Percentiles rank a stretch among this genome's conserved stretches.
phyloP scores from a whole-genome alignment of 2,113 vertebrate species.

The Dinomys branickii region DNA sequence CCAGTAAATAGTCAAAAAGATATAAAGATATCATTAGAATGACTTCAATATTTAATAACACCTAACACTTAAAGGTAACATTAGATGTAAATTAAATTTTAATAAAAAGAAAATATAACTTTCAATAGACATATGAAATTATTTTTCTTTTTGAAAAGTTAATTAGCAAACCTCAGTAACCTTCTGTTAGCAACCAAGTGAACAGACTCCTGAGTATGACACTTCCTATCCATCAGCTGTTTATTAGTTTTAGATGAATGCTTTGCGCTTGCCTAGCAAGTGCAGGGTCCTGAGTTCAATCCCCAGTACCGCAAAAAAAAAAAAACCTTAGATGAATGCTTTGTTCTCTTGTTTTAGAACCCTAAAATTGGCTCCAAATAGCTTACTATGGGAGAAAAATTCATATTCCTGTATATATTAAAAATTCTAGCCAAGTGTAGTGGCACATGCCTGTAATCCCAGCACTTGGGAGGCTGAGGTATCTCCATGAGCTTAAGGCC shows the following conservation, averaged over 20 bases:
- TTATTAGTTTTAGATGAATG: constrained; percentile 4
- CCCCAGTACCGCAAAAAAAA: too few relatives aligned
- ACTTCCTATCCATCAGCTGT: not conserved
- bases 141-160: constrained; percentile 16
- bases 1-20: constrained; percentile 38
- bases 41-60: not conserved
- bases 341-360: not conserved
- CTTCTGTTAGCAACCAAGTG: constrained; percentile 8
- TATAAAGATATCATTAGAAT: not conserved
- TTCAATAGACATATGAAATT: not conserved
- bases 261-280: too few relatives aligned
- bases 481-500: too few relatives aligned
- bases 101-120: constrained; percentile 9
- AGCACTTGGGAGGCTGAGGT: not conserved
- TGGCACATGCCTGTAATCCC: not conserved
- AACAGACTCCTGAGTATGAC: constrained; percentile 15
- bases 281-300: too few relatives aligned
- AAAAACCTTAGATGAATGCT: too few relatives aligned
- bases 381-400: not conserved
- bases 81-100: not conserved
- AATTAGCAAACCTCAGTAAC: constrained; percentile 36
- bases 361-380: not conserved
- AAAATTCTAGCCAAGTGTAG: not conserved
- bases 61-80: constrained; percentile 16
- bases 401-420: not conserved